Base-by-base conservation (phyloP, 2,888 invertebrate species). In the Actias luna region DNA sequence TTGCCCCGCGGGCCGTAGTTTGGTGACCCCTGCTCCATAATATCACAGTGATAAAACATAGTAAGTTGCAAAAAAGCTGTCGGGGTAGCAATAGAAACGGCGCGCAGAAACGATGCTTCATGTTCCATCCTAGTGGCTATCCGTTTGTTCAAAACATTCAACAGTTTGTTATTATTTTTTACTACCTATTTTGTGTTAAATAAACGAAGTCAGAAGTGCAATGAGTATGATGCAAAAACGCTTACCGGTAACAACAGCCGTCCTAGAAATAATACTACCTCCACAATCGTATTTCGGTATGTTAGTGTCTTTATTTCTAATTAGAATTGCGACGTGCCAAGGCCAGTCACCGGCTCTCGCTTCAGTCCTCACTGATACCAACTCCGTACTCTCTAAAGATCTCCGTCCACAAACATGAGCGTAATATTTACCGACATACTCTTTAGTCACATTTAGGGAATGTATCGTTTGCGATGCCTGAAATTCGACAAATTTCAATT, bases 261-360 rank as follows among this genome's bases (percentile, higher is more conserved):
- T 89, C n/a, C 72, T 82, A 0, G 92, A 91, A 63, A 92, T 80
- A 59, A 92, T 84, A 63, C 78, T 90, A 0, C 92, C 92, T 2
- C 92, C 92, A 60, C 92, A 92, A 42, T 85, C 76, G 68, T 92
- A 92, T 1, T 63, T 73, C 0, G 72, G 66, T 0, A 64, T 60
- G 16, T 73, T 73, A 1, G 68, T 69, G 2, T 64, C 68, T 1
- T 62, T 65, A 29, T 80, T 67, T 36, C 64, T 80, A 29, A 87
- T 67, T 25, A 88, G 67, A 2, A 92, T 71, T 22, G 92, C 92
- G 0, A 88, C 89, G 67, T 92, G 92, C 92, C 92, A 92, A 0
- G 92, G 92, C 90, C 90, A 92, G 68, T 92, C 92, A 0, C 91
- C 92, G 5, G 85, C 77, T 29, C 74, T 73, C 0, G 90, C 81